Base-by-base conservation (phyloP, 2,113 vertebrate genomes). In the Cinclus mexicanus region DNA sequence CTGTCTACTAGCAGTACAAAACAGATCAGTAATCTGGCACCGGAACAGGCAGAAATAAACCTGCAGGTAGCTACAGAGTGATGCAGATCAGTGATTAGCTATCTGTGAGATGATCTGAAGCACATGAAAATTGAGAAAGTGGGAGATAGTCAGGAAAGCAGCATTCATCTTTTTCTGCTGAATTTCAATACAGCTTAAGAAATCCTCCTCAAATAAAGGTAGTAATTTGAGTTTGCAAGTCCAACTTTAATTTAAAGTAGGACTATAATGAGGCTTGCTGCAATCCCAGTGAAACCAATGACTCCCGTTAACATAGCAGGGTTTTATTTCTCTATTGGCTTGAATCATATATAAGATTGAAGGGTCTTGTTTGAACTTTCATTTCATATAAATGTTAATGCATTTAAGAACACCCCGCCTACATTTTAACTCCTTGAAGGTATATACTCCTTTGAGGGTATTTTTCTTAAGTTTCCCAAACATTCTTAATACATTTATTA, bases 181-280 rank as follows among this genome's bases (percentile, higher is more conserved):
- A 9, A 47, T 68, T 89, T 68, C 70, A 76, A 4, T 59, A 25
- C 26, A 63, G 42, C 25, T 68, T 60, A 53, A 72, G 68, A 82
- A 92, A 33, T 59, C 46, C 72, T 70, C 7, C 57, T 94, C 37
- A 52, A 44, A 72, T 72, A 69, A 80, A 92, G 44, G 13, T 42
- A 59, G 57, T 49, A 49, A 60, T 86, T n/a, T 83, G 29, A 83
- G n/a, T 93, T 90, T 83, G 47, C 5, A 88, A 76, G 83, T 80
- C 49, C 50, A 83, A 49, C 57, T 92, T 71, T 86, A 90, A 94
- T 21, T 94, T 87, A 85, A 93, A 75, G 52, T 76, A 85, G 44
- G 17, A 46, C 52, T 89, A 4, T 33, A 63, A 18, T 78, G 84
- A 82, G 56, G 33, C 39, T 91, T 87, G 37, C 49, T 91, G 41